Conservation (phyloP, 2,113 vertebrate genomes). For the Archocentrus centrarchus region DNA sequence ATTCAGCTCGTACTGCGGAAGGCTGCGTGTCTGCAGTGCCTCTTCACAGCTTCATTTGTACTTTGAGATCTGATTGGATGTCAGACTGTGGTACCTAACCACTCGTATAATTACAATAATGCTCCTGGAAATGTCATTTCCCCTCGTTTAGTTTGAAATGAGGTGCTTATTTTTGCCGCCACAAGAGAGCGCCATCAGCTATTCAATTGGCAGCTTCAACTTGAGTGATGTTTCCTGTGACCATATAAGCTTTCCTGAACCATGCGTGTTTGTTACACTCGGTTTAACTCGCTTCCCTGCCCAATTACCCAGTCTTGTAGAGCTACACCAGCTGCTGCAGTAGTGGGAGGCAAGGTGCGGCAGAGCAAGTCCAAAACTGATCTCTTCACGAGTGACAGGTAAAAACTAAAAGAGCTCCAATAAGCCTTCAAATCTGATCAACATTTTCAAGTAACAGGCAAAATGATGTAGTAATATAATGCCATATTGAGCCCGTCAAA, state of each 20-base stretch:
- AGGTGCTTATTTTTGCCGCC: conserved; percentile 35
- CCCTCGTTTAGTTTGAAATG: conserved; percentile 11
- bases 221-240: background rate
- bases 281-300: background rate
- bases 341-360: background rate
- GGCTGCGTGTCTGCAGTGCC: conserved; percentile 14
- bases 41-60: conserved; percentile 25
- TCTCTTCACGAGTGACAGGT: background rate
- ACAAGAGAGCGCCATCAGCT: conserved; percentile 67
- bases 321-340: background rate
- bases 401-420: background rate
- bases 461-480: background rate
- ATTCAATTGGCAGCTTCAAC: background rate
- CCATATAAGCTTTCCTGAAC: background rate
- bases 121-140: conserved; percentile 13
- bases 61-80: conserved; percentile 6
- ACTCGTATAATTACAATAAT: conserved; percentile 35
- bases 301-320: background rate
- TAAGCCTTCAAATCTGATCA: background rate
- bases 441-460: background rate
- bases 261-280: background rate
- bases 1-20: conserved; percentile 2
- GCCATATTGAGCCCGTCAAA: background rate
- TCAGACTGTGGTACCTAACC: conserved; percentile 23
- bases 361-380: conserved; percentile 23